These are phyloP conservation scores for Marmota flaviventris DNA, from an alignment of 2,113 vertebrate genomes.

Conservation along the genomic window DNA sequence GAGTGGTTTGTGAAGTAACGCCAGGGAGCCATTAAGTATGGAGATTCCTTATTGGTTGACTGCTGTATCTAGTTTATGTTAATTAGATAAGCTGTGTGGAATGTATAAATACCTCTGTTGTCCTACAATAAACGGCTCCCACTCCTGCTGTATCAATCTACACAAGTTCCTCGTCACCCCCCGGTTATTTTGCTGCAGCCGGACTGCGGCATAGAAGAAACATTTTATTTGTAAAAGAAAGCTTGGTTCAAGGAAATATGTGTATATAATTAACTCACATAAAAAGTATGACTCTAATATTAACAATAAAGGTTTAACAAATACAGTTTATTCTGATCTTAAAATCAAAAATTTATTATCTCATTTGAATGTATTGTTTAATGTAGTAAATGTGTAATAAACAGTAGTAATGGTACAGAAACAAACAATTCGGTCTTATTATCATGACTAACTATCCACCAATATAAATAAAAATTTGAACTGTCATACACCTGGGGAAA, in stretches of 20 bases:
- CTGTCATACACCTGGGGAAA: constrained; percentile 75
- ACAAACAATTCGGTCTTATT: constrained; percentile 71
- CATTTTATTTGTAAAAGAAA: constrained; percentile 65
- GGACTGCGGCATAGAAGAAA: not conserved
- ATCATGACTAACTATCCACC: constrained; percentile 58
- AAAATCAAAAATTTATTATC: constrained; percentile 61
- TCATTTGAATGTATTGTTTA: constrained; percentile 71
- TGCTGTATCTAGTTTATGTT: no score
- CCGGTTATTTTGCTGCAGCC: not conserved
- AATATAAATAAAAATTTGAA: constrained; percentile 77
- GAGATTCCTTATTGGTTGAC: no score
- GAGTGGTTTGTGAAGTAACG: no score
- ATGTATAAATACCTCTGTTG: no score
- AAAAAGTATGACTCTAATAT: constrained; percentile 51
- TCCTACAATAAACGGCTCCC: no score
- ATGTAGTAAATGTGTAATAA: constrained; percentile 65
- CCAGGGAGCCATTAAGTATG: no score
- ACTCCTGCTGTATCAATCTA: no score
- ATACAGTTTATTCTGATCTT: constrained; percentile 65
- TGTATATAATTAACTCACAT: constrained; percentile 48
- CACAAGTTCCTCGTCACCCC: no score
- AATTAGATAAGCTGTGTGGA: no score
- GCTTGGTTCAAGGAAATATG: not conserved
- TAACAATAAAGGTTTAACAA: constrained; percentile 65
- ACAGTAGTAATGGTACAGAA: constrained; percentile 71